Percentiles rank a stretch among this genome's conserved stretches.
Evolutionary conservation across 2,888 invertebrate genomes (phyloP).

Genomic region (Platycnemis pennipes): DNA sequence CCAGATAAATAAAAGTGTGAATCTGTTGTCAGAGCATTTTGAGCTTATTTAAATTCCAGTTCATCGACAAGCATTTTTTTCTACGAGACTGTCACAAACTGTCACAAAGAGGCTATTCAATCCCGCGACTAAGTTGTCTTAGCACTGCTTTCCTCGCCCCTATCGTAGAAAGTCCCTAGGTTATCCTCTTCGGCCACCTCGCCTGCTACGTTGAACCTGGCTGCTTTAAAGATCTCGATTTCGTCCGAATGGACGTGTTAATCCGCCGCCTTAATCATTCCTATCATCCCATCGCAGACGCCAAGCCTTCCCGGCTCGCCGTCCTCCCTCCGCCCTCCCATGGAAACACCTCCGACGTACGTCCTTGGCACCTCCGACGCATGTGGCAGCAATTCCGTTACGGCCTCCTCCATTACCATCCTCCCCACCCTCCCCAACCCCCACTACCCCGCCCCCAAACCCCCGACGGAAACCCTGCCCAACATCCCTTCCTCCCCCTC

Average conservation of each 20-base stretch:
- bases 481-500: not conserved
- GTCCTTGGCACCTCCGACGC: conserved; percentile 49
- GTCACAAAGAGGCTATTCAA: too few relatives aligned
- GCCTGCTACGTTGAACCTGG: too few relatives aligned
- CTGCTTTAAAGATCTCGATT: not conserved
- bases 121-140: too few relatives aligned
- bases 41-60: too few relatives aligned
- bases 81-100: too few relatives aligned
- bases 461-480: not conserved
- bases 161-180: too few relatives aligned
- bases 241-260: not conserved
- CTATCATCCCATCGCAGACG: not conserved
- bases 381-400: conserved; percentile 61
- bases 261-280: not conserved
- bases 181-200: too few relatives aligned
- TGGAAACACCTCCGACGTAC: conserved; percentile 25
- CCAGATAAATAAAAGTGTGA: too few relatives aligned
- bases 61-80: too few relatives aligned
- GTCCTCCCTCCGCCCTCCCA: not conserved
- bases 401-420: not conserved
- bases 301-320: not conserved
- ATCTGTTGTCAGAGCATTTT: too few relatives aligned
- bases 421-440: not conserved
- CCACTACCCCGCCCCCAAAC: not conserved
- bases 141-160: too few relatives aligned